phyloP scores from a whole-genome alignment of 2,797 vertebrate genomes.

The Triplophysa bombifrons region DNA sequence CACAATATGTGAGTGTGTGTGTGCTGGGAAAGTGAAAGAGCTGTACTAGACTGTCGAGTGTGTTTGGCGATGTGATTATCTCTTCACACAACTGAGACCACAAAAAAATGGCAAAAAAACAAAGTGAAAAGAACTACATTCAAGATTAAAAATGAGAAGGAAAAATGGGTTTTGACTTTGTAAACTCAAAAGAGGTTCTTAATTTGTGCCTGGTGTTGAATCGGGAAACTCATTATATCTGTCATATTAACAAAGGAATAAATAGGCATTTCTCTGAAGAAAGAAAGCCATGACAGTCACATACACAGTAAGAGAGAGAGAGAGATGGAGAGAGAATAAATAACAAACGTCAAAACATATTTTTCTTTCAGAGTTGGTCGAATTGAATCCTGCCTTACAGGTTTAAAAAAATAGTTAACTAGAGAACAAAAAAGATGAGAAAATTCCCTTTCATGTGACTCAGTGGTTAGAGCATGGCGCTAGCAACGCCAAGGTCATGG shows the following conservation, averaged over 20 bases:
- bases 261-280: constrained; percentile 64
- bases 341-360: constrained; percentile 51
- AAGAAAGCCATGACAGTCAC: constrained; percentile 57
- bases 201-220: constrained; percentile 64
- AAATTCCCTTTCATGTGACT: not conserved
- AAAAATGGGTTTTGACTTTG: constrained; percentile 46
- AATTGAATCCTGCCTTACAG: not conserved
- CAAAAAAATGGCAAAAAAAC: constrained; percentile 3
- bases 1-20: constrained; percentile 45
- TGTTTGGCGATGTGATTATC: constrained; percentile 57
- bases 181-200: constrained; percentile 64
- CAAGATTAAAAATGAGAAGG: constrained; percentile 43
- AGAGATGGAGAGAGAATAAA: constrained; percentile 25
- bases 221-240: constrained; percentile 77
- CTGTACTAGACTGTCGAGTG: constrained; percentile 42
- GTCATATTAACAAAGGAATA: constrained; percentile 80
- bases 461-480: no score
- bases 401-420: constrained; percentile 8
- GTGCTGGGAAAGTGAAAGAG: constrained; percentile 25
- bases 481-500: no score
- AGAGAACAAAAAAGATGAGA: not conserved
- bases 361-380: constrained; percentile 31
- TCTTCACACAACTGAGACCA: constrained; percentile 44
- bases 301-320: constrained; percentile 20
- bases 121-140: constrained; percentile 10